These are phyloP conservation scores for Anguilla rostrata DNA, from an alignment of 2,113 vertebrate genomes.

Conservation along the genomic window DNA sequence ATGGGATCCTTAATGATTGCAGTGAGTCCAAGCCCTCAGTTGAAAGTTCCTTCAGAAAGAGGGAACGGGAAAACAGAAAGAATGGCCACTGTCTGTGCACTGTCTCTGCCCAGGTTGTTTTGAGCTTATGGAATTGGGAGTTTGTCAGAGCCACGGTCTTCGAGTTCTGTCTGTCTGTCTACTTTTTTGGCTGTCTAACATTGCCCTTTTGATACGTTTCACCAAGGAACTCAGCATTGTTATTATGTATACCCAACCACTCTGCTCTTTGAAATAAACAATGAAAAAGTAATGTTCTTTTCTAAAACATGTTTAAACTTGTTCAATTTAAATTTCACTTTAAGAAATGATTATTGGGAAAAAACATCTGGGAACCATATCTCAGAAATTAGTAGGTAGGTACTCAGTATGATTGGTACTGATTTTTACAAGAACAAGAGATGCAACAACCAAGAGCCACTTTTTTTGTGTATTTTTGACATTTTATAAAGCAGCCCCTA, in stretches of 20 bases:
- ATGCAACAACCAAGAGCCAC: conserved; percentile 24
- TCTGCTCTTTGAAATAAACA: background rate
- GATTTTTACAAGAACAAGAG: background rate
- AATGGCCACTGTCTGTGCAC: background rate
- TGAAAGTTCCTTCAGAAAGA: background rate
- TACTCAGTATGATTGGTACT: background rate
- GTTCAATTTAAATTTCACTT: background rate
- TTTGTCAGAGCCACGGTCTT: too few relatives aligned
- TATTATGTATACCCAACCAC: background rate
- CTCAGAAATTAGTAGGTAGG: background rate
- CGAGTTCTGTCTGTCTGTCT: too few relatives aligned
- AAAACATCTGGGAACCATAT: background rate
- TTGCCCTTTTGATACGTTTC: too few relatives aligned
- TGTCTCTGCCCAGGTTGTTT: background rate
- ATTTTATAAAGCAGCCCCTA: conserved; percentile 28
- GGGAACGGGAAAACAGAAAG: background rate
- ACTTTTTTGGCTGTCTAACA: too few relatives aligned
- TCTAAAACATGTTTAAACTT: background rate
- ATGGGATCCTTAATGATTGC: background rate
- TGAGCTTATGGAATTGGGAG: background rate
- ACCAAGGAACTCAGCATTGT: background rate
- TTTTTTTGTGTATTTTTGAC: conserved; percentile 25
- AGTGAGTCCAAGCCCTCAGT: background rate
- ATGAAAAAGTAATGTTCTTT: background rate
- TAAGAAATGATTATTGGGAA: background rate